A percentile compares a stretch with the other conserved stretches of the same genome.
phyloP scores from a whole-genome alignment of 23 tunicate species.

The Styela plicata region DNA sequence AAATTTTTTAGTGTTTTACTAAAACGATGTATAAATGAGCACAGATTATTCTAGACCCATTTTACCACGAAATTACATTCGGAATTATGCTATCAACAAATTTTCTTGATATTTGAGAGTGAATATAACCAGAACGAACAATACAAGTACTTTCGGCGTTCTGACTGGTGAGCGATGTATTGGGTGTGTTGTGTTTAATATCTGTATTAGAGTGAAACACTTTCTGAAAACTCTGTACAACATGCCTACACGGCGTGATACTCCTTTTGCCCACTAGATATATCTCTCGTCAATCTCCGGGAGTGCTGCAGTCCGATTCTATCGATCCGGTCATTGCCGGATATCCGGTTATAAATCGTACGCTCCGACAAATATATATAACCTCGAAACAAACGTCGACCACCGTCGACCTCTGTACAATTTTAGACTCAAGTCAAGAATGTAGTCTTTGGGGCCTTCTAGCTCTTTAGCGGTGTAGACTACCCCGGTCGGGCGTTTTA shows the following conservation, averaged over 20 bases:
- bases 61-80: too few species aligned
- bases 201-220: neutral
- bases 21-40: too few species aligned
- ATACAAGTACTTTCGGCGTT: too few species aligned
- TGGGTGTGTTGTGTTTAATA: neutral
- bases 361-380: slow-evolving; percentile 67
- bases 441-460: slow-evolving; percentile 69
- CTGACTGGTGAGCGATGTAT: too few species aligned
- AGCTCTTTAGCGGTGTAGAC: slow-evolving; percentile 58
- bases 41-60: too few species aligned
- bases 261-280: neutral
- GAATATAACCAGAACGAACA: too few species aligned
- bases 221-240: neutral
- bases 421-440: slow-evolving; percentile 73
- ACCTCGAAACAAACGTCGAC: slow-evolving; percentile 62
- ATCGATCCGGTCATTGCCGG: slow-evolving; percentile 2
- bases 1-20: too few species aligned
- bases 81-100: too few species aligned
- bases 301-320: neutral
- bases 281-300: neutral
- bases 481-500: slow-evolving; percentile 60
- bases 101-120: too few species aligned
- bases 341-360: slow-evolving; percentile 42
- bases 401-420: slow-evolving; percentile 60
- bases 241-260: neutral